phyloP scores from a whole-genome alignment of 2,113 vertebrate genomes.

The Cottus gobio region DNA sequence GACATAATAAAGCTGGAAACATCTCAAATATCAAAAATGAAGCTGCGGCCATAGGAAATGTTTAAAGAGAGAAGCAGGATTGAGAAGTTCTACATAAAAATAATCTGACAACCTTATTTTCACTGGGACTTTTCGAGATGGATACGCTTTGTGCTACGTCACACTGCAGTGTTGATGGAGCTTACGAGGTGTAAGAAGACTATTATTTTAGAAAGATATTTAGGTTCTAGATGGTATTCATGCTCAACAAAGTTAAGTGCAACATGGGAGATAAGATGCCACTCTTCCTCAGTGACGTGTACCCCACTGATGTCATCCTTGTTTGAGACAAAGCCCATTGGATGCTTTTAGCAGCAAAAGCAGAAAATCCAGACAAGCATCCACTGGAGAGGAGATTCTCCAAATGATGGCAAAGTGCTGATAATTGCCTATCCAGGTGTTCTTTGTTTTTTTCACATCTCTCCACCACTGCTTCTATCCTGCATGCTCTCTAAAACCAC shows the following conservation, averaged over 20 bases:
- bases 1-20: neutral
- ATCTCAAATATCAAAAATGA: neutral
- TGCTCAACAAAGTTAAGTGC: neutral
- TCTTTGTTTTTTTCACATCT: conserved; percentile 61
- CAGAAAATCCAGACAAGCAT: conserved; percentile 56
- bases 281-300: neutral
- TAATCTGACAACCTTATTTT: neutral
- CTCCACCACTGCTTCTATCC: conserved; percentile 28
- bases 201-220: conserved; percentile 11
- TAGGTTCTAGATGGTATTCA: neutral
- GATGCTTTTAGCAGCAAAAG: conserved; percentile 12
- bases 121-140: conserved; percentile 5
- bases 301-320: neutral
- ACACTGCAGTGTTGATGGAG: conserved; percentile 6
- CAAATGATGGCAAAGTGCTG: conserved; percentile 60
- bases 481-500: conserved; percentile 44
- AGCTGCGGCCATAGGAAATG: neutral
- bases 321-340: conserved; percentile 27
- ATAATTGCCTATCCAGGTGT: conserved; percentile 71
- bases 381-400: conserved; percentile 58
- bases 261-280: neutral
- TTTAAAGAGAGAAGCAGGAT: neutral
- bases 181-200: conserved; percentile 11
- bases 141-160: neutral
- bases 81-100: neutral